Evolutionary conservation across 2,888 invertebrate genomes (phyloP), one percentile per base, ranked within the genome.

Genomic region (Lepidochitona cinerea): DNA sequence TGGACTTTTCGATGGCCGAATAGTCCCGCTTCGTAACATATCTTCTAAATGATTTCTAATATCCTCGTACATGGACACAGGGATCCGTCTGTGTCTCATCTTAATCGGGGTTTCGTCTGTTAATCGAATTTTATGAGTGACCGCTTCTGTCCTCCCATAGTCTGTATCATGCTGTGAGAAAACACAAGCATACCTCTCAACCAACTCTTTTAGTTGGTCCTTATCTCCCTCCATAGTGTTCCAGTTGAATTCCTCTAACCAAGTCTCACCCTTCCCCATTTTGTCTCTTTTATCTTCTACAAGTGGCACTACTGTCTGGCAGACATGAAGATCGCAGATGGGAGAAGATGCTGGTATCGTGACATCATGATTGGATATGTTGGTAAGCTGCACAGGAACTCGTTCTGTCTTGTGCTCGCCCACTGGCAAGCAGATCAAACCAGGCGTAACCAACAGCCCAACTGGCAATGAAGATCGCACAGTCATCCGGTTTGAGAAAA

Each of bases 101-200:
- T 72, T 72, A 0, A 32, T 26, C 70, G 5, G n/a, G n/a, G n/a
- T n/a, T n/a, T n/a, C n/a, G n/a, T n/a, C n/a, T n/a, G n/a, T n/a
- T n/a, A n/a, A n/a, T 12, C 18, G 14, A 6, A 71, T 71, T n/a
- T 14, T 33, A 54, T 71, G 71, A 64, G 59, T 59, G 37, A 71
- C 65, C 14, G 59, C 37, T 35, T 59, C 64, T 26, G 64, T 71
- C 32, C 35, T 54, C n/a, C 41, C 64, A 4, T 18, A 54, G 33
- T 71, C 71, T 37, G 41, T 41, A 18, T 41, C 18, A 37, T 37
- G 41, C 18, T 41, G 9, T 9, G 41, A 41, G 18, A 41, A 41
- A 12, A 41, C 41, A 41, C 18, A 9, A 71, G 59, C 71, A 5
- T 37, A 52, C 18, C 49, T 37, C 12, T n/a, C 36, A 68, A 72